A percentile compares a stretch with the other conserved stretches of the same genome.
These are phyloP conservation scores for Bos taurus DNA, from an alignment of 2,113 vertebrate species.

Conservation along the genomic window DNA sequence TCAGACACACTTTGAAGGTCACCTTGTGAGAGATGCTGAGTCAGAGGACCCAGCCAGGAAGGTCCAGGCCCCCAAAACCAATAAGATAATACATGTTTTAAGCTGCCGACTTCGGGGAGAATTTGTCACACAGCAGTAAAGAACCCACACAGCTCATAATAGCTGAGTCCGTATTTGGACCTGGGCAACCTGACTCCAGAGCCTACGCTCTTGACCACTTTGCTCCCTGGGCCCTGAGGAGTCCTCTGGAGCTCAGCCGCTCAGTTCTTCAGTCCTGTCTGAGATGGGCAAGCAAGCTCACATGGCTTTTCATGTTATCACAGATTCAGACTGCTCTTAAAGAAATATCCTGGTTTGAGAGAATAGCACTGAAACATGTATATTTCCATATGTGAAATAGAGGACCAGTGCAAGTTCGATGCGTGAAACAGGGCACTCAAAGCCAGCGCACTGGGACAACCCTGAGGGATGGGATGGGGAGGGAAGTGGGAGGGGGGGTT, in stretches of 20 bases:
- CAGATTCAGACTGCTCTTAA: not conserved
- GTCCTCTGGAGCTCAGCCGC: not conserved
- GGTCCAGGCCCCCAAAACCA: not conserved
- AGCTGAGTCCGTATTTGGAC: not conserved
- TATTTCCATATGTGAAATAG: not conserved
- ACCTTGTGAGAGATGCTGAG: not conserved
- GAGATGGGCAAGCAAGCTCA: not conserved
- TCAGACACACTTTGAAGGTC: too few relatives aligned
- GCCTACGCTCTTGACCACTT: not conserved
- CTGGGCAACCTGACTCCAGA: accelerated
- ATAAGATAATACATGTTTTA: not conserved
- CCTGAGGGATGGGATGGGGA: not conserved
- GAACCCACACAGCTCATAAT: too few relatives aligned
- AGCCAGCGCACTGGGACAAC: not conserved
- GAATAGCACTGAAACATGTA: not conserved
- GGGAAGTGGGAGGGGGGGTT: not conserved
- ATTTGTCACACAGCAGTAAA: not conserved
- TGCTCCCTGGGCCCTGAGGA: not conserved
- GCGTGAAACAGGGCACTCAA: not conserved
- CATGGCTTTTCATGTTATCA: not conserved
- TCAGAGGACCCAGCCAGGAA: not conserved
- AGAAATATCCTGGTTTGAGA: not conserved
- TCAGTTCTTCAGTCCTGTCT: not conserved
- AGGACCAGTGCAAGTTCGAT: not conserved
- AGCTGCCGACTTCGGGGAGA: not conserved